These are phyloP conservation scores for Biston betularia DNA, from an alignment of 2,888 invertebrate species.

Conservation along the genomic window DNA sequence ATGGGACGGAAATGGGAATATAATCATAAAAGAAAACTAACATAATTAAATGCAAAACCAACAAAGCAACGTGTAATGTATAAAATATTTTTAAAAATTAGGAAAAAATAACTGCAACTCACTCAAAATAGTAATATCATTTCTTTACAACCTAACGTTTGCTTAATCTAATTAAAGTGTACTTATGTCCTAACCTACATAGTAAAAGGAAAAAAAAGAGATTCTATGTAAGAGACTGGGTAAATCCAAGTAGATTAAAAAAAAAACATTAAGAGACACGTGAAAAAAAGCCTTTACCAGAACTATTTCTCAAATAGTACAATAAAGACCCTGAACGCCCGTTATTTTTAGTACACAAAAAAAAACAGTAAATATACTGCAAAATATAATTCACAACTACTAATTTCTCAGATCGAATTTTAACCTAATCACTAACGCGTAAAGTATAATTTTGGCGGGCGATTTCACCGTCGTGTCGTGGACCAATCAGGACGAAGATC, in stretches of 20 bases:
- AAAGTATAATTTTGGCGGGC: slow-evolving; percentile 61
- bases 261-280: slow-evolving; percentile 42
- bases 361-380: slow-evolving; percentile 40
- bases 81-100: slow-evolving; percentile 55
- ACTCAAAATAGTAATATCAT: slow-evolving; percentile 69
- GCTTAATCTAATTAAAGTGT: slow-evolving; percentile 63
- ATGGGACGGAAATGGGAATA: slow-evolving; percentile 71
- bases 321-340: slow-evolving; percentile 71
- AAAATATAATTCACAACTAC: slow-evolving; percentile 53
- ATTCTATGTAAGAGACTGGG: slow-evolving; percentile 40
- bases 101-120: slow-evolving; percentile 63
- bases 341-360: slow-evolving; percentile 34
- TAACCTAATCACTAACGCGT: slow-evolving; percentile 43
- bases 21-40: slow-evolving; percentile 57
- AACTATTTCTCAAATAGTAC: slow-evolving; percentile 82
- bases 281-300: slow-evolving; percentile 66
- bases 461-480: slow-evolving; percentile 53
- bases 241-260: slow-evolving; percentile 4
- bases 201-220: slow-evolving; percentile 51
- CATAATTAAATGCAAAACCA: slow-evolving; percentile 57
- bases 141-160: slow-evolving; percentile 74
- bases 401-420: slow-evolving; percentile 46
- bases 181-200: slow-evolving; percentile 72
- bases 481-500: slow-evolving; percentile 65
- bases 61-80: slow-evolving; percentile 54